Conservation (phyloP, 2,888 invertebrate genomes). For the Listrodromus nycthemerus region DNA sequence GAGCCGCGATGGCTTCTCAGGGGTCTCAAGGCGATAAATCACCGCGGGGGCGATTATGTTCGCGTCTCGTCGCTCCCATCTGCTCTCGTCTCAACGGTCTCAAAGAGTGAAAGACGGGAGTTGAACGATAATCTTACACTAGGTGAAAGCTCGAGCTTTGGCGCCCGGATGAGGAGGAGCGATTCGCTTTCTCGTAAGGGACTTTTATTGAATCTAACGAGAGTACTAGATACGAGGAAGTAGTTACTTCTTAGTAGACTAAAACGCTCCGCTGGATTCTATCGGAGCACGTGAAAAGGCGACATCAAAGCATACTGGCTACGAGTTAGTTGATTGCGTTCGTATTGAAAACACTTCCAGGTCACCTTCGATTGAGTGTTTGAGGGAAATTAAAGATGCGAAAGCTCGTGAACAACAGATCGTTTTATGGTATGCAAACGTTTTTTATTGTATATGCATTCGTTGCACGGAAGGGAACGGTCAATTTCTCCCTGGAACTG, state of each 20-base stretch:
- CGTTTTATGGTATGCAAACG: too few relatives aligned
- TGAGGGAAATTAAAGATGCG: not conserved
- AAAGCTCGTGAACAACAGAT: too few relatives aligned
- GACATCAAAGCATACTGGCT: constrained; percentile 15
- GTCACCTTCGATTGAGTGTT: too few relatives aligned
- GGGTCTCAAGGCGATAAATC: constrained; percentile 65
- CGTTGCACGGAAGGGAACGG: not conserved
- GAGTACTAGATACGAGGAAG: constrained; percentile 33
- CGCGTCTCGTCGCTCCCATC: constrained; percentile 68
- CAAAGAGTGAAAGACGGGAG: constrained; percentile 52
- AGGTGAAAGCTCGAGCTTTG: constrained; percentile 41
- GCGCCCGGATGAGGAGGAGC: constrained; percentile 11
- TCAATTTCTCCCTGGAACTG: not conserved
- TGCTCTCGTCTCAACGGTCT: constrained; percentile 52
- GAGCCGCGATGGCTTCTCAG: constrained; percentile 31
- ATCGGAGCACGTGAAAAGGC: constrained; percentile 46
- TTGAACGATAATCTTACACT: constrained; percentile 3
- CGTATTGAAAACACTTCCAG: not conserved
- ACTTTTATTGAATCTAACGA: constrained; percentile 53
- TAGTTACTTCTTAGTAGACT: constrained; percentile 40
- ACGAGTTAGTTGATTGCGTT: not conserved
- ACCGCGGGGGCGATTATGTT: constrained; percentile 68
- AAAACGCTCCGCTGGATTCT: constrained; percentile 13
- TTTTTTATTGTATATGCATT: too few relatives aligned
- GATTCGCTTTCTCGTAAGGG: constrained; percentile 54